Percentiles rank a stretch among this genome's conserved stretches.
Conservation (phyloP, 1,140 invertebrate species). For the Drosophila pseudoobscura region DNA sequence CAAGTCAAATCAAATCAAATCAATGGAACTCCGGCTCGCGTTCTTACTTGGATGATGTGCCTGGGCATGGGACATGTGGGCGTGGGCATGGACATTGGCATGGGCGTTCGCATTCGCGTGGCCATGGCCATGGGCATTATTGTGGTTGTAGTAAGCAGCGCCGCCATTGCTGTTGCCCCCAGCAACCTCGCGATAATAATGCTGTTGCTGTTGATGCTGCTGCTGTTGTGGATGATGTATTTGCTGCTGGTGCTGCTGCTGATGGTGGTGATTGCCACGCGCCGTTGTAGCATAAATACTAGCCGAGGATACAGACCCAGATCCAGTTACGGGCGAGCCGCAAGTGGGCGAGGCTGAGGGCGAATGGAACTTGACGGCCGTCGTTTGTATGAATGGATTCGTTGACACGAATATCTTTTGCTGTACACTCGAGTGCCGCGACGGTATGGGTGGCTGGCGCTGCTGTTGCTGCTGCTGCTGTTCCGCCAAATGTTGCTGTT, state of each 20-base stretch:
- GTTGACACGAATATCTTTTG: constrained; percentile 83
- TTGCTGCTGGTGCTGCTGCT: constrained; percentile 30
- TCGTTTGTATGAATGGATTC: constrained; percentile 83
- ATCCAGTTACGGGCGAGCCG: constrained; percentile 57
- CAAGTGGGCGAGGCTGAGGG: constrained; percentile 78
- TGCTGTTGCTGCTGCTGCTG: constrained; percentile 67
- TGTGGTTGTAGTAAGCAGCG: constrained; percentile 61
- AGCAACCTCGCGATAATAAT: constrained; percentile 65
- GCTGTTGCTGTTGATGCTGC: constrained; percentile 48
- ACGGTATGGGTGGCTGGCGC: constrained; percentile 74
- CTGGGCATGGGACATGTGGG: constrained; percentile 53
- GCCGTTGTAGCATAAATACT: constrained; percentile 74
- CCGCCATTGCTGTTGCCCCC: constrained; percentile 65
- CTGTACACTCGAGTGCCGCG: constrained; percentile 80
- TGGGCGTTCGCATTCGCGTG: constrained; percentile 30
- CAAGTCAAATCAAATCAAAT: constrained; percentile 43
- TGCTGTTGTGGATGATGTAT: constrained; percentile 42
- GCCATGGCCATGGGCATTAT: constrained; percentile 37
- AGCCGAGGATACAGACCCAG: constrained; percentile 41
- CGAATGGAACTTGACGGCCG: constrained; percentile 76
- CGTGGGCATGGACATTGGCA: constrained; percentile 40
- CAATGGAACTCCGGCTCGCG: constrained; percentile 46
- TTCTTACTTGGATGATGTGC: constrained; percentile 80
- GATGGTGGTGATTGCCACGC: constrained; percentile 43
- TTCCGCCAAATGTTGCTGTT: constrained; percentile 47